Evolutionary conservation across 2,888 invertebrate genomes (phyloP).

Genomic region (Dasysyrphus albostriatus): DNA sequence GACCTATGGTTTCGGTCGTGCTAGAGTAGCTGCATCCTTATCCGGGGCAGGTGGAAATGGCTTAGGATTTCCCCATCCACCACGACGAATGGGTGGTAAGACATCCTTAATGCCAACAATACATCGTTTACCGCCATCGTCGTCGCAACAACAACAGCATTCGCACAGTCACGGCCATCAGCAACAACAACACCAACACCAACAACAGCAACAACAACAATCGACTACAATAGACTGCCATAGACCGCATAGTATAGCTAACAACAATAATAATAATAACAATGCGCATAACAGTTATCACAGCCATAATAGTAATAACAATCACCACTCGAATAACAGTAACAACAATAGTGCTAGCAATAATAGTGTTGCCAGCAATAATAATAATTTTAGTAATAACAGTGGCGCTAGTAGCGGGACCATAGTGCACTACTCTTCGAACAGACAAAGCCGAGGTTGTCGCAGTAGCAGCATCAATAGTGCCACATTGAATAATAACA

Average conservation of each 20-base stretch:
- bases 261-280: conserved; percentile 77
- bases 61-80: conserved; percentile 84
- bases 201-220: conserved; percentile 76
- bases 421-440: conserved; percentile 74
- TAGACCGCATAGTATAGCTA: conserved; percentile 76
- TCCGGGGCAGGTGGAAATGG: conserved; percentile 86
- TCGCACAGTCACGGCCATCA: conserved; percentile 59
- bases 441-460: conserved; percentile 53
- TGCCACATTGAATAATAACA: conserved; percentile 76
- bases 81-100: conserved; percentile 85
- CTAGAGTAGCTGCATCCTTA: conserved; percentile 88
- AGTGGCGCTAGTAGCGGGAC: conserved; percentile 78
- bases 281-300: conserved; percentile 68
- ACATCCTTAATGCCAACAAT: conserved; percentile 86
- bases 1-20: conserved; percentile 90
- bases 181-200: conserved; percentile 76
- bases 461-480: conserved; percentile 74
- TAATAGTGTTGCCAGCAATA: conserved; percentile 75
- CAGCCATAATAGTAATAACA: conserved; percentile 67
- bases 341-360: conserved; percentile 69
- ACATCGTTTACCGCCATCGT: conserved; percentile 87
- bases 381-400: conserved; percentile 62
- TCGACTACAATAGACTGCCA: conserved; percentile 75
- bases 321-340: conserved; percentile 59
- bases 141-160: conserved; percentile 60